phyloP scores from a whole-genome alignment of 2,113 vertebrate species.

The Poecilia latipinna region DNA sequence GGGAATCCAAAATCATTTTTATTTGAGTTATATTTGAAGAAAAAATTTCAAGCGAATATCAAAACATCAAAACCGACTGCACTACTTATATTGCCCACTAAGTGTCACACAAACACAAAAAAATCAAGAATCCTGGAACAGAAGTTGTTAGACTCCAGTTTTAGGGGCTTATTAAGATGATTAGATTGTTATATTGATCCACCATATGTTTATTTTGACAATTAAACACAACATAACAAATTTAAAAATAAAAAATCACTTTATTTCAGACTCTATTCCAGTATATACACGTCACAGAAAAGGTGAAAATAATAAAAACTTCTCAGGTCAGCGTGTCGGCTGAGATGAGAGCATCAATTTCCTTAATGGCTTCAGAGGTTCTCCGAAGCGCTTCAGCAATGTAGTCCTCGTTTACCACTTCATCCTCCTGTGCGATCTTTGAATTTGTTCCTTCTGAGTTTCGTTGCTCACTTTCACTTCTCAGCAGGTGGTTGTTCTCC shows the following conservation, averaged over 20 bases:
- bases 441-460: conserved; percentile 5
- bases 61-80: too few species aligned
- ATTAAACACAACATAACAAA: background rate
- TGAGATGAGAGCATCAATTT: conserved; percentile 72
- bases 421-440: background rate
- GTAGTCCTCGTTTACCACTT: conserved; percentile 35
- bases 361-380: conserved; percentile 72
- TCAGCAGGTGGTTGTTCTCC: conserved; percentile 62
- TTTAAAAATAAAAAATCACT: conserved; percentile 1
- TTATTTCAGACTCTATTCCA: background rate
- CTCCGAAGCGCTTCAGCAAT: conserved; percentile 70
- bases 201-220: background rate
- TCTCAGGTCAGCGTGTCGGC: conserved; percentile 21
- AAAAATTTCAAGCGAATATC: too few species aligned
- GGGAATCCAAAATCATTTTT: background rate
- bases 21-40: background rate
- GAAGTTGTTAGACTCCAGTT: too few species aligned
- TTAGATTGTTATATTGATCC: background rate
- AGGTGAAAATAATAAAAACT: background rate
- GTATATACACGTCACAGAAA: background rate
- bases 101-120: too few species aligned
- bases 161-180: too few species aligned
- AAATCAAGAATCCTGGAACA: too few species aligned
- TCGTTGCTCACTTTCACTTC: conserved; percentile 4
- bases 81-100: too few species aligned